phyloP scores from a whole-genome alignment of 2,797 vertebrate species.

The Tapirus indicus region DNA sequence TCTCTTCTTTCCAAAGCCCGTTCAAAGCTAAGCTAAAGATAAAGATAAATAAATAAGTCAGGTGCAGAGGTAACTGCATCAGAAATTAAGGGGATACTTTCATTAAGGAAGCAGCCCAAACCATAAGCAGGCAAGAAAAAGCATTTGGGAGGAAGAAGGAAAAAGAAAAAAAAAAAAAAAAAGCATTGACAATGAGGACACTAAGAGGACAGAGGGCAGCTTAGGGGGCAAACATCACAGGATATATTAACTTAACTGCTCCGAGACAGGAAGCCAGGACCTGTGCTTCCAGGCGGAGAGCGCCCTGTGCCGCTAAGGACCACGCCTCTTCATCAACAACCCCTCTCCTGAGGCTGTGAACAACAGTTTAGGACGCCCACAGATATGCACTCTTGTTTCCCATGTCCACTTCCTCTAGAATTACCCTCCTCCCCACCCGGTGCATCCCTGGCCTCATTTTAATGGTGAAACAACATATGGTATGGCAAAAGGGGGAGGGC shows the following conservation, averaged over 20 bases:
- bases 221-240: not conserved
- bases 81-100: constrained; percentile 49
- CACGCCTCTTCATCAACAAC: not conserved
- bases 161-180: not conserved
- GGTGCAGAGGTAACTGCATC: not conserved
- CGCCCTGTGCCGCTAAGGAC: not conserved
- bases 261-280: not conserved
- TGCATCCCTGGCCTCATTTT: not conserved
- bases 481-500: not conserved
- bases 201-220: not conserved
- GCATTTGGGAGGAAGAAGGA: not conserved
- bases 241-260: not conserved
- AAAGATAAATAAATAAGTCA: constrained; percentile 62
- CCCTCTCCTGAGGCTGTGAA: not conserved
- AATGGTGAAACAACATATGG: not conserved
- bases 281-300: not conserved
- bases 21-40: constrained; percentile 60
- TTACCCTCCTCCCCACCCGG: not conserved
- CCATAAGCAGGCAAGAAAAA: constrained; percentile 24
- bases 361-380: not conserved
- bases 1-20: constrained; percentile 68
- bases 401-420: constrained; percentile 35
- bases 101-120: constrained; percentile 50
- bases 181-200: not conserved
- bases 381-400: not conserved